These are phyloP conservation scores for Tenebrio molitor DNA, from an alignment of 1,140 invertebrate genomes.

Conservation along the genomic window DNA sequence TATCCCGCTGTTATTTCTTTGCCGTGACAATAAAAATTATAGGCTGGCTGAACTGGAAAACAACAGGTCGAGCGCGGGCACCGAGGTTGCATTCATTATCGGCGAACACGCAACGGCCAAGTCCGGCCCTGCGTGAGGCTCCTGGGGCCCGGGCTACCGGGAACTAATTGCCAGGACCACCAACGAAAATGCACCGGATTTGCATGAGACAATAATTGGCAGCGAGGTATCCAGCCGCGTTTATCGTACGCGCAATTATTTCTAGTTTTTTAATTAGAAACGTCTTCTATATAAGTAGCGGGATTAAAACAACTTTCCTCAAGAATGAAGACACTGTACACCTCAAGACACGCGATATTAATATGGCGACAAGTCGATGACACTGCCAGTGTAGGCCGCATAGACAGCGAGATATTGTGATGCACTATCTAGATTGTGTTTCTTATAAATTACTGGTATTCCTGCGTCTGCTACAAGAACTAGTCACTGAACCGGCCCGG, in stretches of 20 bases:
- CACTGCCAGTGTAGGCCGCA: conserved; percentile 63
- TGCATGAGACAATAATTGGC: conserved; percentile 15
- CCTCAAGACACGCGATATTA: conserved; percentile 63
- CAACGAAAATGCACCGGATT: conserved; percentile 2
- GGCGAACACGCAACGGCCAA: conserved; percentile 69
- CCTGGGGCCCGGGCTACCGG: conserved; percentile 52
- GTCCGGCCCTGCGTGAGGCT: conserved; percentile 54
- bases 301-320: conserved; percentile 60
- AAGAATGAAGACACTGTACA: conserved; percentile 60
- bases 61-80: conserved; percentile 70
- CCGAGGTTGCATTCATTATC: conserved; percentile 74
- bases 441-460: conserved; percentile 63
- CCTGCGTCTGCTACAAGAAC: conserved; percentile 57
- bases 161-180: conserved; percentile 20
- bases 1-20: conserved; percentile 69
- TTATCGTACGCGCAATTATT: conserved; percentile 52
- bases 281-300: conserved; percentile 61
- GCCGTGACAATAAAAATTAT: conserved; percentile 78
- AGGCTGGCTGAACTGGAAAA: conserved; percentile 75
- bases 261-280: conserved; percentile 58
- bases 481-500: conserved; percentile 59
- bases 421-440: conserved; percentile 62
- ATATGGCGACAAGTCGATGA: conserved; percentile 64
- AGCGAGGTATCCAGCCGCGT: not conserved
- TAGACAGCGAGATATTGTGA: conserved; percentile 62